These are phyloP conservation scores for Schmidtea mediterranea DNA, from an alignment of 1,140 invertebrate species.

Conservation along the genomic window DNA sequence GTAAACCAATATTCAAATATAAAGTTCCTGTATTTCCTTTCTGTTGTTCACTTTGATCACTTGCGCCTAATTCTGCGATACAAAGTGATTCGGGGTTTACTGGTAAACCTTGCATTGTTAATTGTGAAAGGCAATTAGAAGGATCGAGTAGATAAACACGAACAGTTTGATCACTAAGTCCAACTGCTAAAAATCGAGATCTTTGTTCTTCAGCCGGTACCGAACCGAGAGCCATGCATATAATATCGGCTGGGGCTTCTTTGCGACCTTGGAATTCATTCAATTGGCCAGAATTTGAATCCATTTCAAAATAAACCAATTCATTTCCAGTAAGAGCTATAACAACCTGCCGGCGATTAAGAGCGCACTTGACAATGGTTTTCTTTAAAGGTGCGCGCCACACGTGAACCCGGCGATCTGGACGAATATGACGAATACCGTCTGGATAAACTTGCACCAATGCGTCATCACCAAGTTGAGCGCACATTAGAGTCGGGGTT, in stretches of 20 bases:
- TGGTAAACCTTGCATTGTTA: conserved; percentile 87
- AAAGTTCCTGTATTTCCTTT: conserved; percentile 32
- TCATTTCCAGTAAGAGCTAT: conserved; percentile 88
- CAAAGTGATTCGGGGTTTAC: conserved; percentile 80
- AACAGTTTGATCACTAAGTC: conserved; percentile 79
- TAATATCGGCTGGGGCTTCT: conserved; percentile 77
- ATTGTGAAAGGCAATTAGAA: conserved; percentile 55
- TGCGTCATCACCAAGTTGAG: conserved; percentile 80
- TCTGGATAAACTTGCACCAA: conserved; percentile 84
- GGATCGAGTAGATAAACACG: conserved; percentile 75
- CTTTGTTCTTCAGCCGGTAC: conserved; percentile 77
- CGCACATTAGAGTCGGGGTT: conserved; percentile 81
- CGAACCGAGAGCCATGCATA: conserved; percentile 87
- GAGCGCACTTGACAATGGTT: conserved; percentile 80
- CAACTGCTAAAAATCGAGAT: conserved; percentile 82
- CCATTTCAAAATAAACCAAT: conserved; percentile 98
- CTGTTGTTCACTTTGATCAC: conserved; percentile 31
- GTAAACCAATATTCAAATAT: conserved; percentile 84
- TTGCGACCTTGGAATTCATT: conserved; percentile 92
- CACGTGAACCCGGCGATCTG: conserved; percentile 87
- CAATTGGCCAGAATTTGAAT: conserved; percentile 79
- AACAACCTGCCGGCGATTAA: conserved; percentile 90
- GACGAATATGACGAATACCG: conserved; percentile 85
- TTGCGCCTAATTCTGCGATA: conserved; percentile 47
- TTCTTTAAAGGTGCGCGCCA: conserved; percentile 95